Conservation (phyloP, 2,797 vertebrate species). For the Megaceryle alcyon region DNA sequence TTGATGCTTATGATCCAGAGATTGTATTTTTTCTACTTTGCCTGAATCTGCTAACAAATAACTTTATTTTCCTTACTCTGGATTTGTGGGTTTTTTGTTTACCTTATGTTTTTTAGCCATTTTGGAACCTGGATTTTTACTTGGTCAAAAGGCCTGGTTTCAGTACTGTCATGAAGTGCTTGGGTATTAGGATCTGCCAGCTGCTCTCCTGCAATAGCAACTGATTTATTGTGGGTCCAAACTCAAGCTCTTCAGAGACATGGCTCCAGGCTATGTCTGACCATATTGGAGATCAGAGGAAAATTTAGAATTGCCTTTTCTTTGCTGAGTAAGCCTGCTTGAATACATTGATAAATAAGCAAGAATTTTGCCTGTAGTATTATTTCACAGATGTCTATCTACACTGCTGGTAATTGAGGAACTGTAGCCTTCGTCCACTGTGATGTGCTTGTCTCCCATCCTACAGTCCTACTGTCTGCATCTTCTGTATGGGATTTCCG, state of each 20-base stretch:
- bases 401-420: background rate
- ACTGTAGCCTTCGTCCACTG: background rate
- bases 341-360: background rate
- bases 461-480: background rate
- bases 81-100: background rate
- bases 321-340: background rate
- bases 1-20: background rate
- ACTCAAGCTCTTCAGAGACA: background rate
- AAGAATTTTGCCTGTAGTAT: conserved; percentile 26
- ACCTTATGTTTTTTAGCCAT: background rate
- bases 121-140: background rate
- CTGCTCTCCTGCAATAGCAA: background rate
- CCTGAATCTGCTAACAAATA: background rate
- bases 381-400: conserved; percentile 15
- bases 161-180: background rate
- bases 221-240: background rate
- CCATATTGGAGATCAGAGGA: background rate
- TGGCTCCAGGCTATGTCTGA: background rate
- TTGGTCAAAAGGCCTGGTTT: background rate
- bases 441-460: background rate
- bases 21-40: background rate
- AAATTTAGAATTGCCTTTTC: conserved; percentile 2
- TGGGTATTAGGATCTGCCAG: background rate
- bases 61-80: background rate
- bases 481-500: background rate